Percentiles rank a stretch among this genome's conserved stretches.
These are phyloP conservation scores for Rhagoletis pomonella DNA, from an alignment of 1,140 invertebrate genomes.

Conservation along the genomic window DNA sequence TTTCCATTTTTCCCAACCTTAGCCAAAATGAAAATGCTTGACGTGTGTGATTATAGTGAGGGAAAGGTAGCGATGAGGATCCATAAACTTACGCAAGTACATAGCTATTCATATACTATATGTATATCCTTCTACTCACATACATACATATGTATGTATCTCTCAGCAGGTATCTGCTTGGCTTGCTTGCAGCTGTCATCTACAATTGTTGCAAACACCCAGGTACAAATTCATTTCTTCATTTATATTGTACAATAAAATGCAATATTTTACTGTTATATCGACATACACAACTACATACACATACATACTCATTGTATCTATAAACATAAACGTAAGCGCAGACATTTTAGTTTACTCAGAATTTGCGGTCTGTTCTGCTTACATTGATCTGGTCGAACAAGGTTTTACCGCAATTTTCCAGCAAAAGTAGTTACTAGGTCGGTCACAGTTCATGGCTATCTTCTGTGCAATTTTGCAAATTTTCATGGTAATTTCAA, in stretches of 20 bases:
- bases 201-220: conserved; percentile 32
- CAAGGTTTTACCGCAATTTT: neutral
- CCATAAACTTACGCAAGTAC: neutral
- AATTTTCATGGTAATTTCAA: conserved; percentile 19
- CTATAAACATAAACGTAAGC: neutral
- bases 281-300: neutral
- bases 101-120: neutral
- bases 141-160: neutral
- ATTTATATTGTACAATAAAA: conserved; percentile 28
- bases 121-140: neutral
- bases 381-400: neutral
- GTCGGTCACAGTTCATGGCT: conserved; percentile 27
- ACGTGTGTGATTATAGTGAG: neutral
- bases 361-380: neutral
- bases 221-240: neutral
- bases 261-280: neutral
- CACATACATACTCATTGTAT: neutral
- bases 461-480: conserved; percentile 24
- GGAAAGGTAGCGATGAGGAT: neutral
- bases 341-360: too few relatives aligned
- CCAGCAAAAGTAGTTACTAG: neutral
- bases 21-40: neutral
- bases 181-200: conserved; percentile 12
- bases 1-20: neutral
- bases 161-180: neutral